These are phyloP conservation scores for Dendronephthya gigantea DNA, from an alignment of 64 coral and sea anemone species.

Conservation along the genomic window DNA sequence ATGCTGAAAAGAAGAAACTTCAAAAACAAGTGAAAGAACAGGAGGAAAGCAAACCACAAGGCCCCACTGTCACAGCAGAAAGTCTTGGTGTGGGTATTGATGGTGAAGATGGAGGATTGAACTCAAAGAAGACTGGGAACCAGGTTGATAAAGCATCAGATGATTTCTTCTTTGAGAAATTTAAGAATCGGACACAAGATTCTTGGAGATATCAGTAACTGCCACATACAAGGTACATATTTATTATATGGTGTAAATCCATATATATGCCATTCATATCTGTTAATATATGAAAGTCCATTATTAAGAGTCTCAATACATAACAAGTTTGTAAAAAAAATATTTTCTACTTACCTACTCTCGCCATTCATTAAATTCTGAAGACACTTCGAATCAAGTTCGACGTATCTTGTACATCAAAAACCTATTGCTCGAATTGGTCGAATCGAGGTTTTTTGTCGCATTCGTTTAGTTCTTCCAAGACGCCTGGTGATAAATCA, in stretches of 20 bases:
- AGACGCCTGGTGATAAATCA: too few species aligned
- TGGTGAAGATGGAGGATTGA: slow-evolving; percentile 23
- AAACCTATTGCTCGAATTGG: too few species aligned
- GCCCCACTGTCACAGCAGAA: slow-evolving; percentile 44
- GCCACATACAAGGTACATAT: not conserved
- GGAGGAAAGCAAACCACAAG: slow-evolving; percentile 36
- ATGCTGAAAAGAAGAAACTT: slow-evolving; percentile 70
- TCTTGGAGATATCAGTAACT: slow-evolving; percentile 96
- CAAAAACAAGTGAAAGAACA: slow-evolving; percentile 52
- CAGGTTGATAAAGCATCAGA: slow-evolving; percentile 91
- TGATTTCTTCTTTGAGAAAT: slow-evolving; percentile 99
- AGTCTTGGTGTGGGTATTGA: slow-evolving; percentile 36
- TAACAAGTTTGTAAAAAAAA: too few species aligned
- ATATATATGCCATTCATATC: not conserved
- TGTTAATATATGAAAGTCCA: not conserved
- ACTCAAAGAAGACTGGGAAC: slow-evolving; percentile 46
- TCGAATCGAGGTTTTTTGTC: too few species aligned
- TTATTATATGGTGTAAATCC: not conserved
- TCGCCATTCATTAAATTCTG: too few species aligned
- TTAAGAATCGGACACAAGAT: slow-evolving; percentile 80
- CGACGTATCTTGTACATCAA: too few species aligned
- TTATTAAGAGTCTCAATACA: too few species aligned
- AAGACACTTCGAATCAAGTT: too few species aligned
- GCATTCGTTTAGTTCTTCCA: too few species aligned
- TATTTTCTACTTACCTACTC: too few species aligned